These are phyloP conservation scores for Drepanosiphum platanoidis DNA, from an alignment of 2,888 invertebrate species.

Conservation along the genomic window DNA sequence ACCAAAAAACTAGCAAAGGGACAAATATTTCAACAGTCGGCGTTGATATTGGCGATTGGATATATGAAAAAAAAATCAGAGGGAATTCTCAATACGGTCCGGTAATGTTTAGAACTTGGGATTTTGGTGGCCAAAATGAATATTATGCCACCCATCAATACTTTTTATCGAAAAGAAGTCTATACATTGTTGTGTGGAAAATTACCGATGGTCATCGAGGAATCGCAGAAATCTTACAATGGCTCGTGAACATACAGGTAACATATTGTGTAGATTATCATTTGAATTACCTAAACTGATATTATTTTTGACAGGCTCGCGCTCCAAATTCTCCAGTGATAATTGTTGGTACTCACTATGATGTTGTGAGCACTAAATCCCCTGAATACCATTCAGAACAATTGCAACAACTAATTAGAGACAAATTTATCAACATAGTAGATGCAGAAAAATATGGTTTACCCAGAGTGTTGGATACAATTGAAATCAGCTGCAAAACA, in stretches of 20 bases:
- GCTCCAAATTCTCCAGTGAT: slow-evolving; percentile 97
- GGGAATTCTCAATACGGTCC: slow-evolving; percentile 81
- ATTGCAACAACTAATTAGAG: slow-evolving; percentile 87
- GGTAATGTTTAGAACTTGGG: slow-evolving; percentile 95
- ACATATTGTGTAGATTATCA: background rate
- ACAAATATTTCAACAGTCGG: slow-evolving; percentile 94
- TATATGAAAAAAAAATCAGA: slow-evolving; percentile 85
- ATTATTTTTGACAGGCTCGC: slow-evolving; percentile 73
- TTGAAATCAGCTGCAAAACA: slow-evolving; percentile 88
- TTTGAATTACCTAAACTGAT: background rate
- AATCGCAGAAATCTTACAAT: slow-evolving; percentile 88
- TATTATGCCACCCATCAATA: slow-evolving; percentile 99
- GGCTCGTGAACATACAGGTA: slow-evolving; percentile 94
- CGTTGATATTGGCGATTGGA: slow-evolving; percentile 96
- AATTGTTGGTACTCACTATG: slow-evolving; percentile 96
- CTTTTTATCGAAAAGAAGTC: slow-evolving; percentile 92
- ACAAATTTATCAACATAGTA: slow-evolving; percentile 87
- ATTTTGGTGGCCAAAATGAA: slow-evolving; percentile 98
- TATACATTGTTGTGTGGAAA: slow-evolving; percentile 95
- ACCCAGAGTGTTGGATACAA: slow-evolving; percentile 90
- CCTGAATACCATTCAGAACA: slow-evolving; percentile 76
- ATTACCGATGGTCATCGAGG: slow-evolving; percentile 92
- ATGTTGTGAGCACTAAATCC: slow-evolving; percentile 77
- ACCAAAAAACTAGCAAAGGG: slow-evolving; percentile 79
- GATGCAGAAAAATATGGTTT: slow-evolving; percentile 96